Evolutionary conservation across 2,888 invertebrate genomes (phyloP).

Genomic region (Rhagophthalmus giganteus): DNA sequence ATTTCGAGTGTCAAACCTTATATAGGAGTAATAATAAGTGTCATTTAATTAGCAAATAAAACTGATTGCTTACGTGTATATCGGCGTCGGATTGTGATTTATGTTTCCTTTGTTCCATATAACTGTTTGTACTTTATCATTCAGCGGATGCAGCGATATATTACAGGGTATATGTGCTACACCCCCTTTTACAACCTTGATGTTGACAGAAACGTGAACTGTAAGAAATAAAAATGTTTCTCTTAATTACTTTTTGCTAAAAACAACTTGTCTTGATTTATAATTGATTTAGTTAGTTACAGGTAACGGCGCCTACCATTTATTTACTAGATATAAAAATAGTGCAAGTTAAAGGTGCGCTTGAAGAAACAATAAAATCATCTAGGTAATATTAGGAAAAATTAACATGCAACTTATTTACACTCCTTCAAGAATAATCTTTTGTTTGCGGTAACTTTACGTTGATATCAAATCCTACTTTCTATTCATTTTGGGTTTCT

Average conservation of each 20-base stretch:
- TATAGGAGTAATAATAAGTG: not conserved
- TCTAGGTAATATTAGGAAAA: too few relatives aligned
- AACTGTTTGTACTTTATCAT: slow-evolving; percentile 24
- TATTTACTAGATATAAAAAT: not conserved
- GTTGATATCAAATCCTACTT: too few relatives aligned
- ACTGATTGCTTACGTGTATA: slow-evolving; percentile 19
- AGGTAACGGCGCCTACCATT: too few relatives aligned
- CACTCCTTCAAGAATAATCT: too few relatives aligned
- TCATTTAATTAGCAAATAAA: not conserved
- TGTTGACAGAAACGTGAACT: slow-evolving; percentile 13
- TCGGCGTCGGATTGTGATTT: slow-evolving; percentile 14
- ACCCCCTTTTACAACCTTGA: slow-evolving; percentile 25
- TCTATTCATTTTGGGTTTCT: too few relatives aligned
- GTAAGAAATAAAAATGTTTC: slow-evolving; percentile 7
- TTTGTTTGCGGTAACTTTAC: too few relatives aligned
- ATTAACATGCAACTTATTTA: too few relatives aligned
- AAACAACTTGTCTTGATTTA: not conserved
- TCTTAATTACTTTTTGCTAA: not conserved
- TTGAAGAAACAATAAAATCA: too few relatives aligned
- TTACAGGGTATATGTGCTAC: slow-evolving; percentile 27
- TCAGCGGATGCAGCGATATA: slow-evolving; percentile 20
- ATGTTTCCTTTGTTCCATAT: slow-evolving; percentile 21
- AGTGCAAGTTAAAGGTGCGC: not conserved
- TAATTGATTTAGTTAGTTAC: not conserved
- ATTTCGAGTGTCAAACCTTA: slow-evolving; percentile 76